phyloP scores from a whole-genome alignment of 92 coral and sea anemone species.

The Meandrina meandrites region DNA sequence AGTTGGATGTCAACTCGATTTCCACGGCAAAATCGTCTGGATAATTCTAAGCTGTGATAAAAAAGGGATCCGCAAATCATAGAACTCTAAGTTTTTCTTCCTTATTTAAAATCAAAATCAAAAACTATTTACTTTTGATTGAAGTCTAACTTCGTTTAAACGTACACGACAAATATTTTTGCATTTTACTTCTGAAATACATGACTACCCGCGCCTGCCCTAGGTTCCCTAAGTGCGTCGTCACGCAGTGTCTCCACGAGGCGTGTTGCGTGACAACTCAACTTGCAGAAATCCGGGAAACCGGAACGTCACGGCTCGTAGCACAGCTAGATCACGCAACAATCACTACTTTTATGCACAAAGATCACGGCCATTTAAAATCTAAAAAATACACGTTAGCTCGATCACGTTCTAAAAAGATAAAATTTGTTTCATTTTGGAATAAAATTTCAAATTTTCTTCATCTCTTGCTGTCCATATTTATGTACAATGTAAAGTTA shows the following conservation, averaged over 20 bases:
- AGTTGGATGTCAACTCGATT: not conserved
- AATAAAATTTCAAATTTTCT: constrained; percentile 44
- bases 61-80: constrained; percentile 15
- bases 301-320: not conserved
- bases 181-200: not conserved
- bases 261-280: constrained; percentile 8
- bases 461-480: constrained; percentile 10
- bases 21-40: not conserved
- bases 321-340: not conserved
- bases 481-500: constrained; percentile 41
- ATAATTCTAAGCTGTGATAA: not conserved
- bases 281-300: not conserved
- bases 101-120: constrained; percentile 22
- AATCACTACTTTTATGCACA: not conserved
- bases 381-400: constrained; percentile 49
- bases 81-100: not conserved
- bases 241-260: not conserved
- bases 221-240: not conserved
- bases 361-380: constrained; percentile 23
- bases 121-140: constrained; percentile 36
- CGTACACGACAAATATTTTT: constrained; percentile 23
- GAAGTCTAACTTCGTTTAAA: constrained; percentile 43
- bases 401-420: constrained; percentile 51
- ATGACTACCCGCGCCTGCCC: not conserved
- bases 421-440: constrained; percentile 33